These are phyloP conservation scores for Ariopsis seemanni DNA, from an alignment of 2,113 vertebrate genomes.

Conservation along the genomic window DNA sequence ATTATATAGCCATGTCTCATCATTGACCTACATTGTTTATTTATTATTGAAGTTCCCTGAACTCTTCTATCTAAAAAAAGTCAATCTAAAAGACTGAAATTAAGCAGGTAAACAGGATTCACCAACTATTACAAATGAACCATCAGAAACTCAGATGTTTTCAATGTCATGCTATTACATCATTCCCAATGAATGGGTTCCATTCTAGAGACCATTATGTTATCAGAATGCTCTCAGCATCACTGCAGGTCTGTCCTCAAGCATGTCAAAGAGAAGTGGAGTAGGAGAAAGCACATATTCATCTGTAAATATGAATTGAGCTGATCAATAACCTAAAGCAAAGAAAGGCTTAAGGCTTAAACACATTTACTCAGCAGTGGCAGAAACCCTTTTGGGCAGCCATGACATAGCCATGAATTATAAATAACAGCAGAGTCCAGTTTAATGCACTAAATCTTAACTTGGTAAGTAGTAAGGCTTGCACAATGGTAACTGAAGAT, in stretches of 20 bases:
- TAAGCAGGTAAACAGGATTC: neutral
- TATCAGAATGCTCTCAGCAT: neutral
- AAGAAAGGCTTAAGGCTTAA: too few species aligned
- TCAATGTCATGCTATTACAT: neutral
- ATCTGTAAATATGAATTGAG: conserved; percentile 62
- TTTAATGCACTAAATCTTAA: too few species aligned
- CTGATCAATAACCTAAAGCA: conserved; percentile 66
- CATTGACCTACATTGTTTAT: neutral
- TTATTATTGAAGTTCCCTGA: neutral
- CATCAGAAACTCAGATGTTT: neutral
- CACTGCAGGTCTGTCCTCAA: conserved; percentile 6
- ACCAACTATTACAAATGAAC: neutral
- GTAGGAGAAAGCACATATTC: conserved; percentile 30
- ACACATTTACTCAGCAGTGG: too few species aligned
- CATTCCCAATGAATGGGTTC: neutral
- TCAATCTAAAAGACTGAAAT: neutral
- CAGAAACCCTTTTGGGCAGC: too few species aligned
- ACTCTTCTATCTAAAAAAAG: neutral
- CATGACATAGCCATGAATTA: too few species aligned
- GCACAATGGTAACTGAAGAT: too few species aligned
- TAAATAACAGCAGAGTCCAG: too few species aligned
- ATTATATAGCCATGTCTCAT: neutral
- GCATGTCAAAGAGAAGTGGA: neutral
- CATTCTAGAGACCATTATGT: neutral
- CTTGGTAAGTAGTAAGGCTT: too few species aligned